These are phyloP conservation scores for Ctena decussata DNA, from an alignment of 2,888 invertebrate species.

Conservation along the genomic window DNA sequence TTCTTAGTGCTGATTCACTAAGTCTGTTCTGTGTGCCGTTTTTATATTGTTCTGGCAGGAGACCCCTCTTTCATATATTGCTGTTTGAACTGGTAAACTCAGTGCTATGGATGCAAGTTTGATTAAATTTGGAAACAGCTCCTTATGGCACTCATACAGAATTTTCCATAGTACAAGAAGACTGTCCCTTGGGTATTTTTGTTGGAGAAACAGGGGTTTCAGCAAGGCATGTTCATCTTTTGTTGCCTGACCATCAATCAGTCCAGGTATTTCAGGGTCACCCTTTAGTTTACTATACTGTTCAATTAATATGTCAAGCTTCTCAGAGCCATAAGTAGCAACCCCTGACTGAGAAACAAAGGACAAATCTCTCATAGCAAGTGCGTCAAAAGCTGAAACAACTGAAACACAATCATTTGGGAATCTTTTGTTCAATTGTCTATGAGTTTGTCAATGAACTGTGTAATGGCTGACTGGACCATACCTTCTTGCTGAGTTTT, in stretches of 20 bases:
- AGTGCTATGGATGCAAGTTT: constrained; percentile 35
- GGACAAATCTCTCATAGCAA: neutral
- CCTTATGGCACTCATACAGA: constrained; percentile 15
- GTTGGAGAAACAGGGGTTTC: constrained; percentile 3
- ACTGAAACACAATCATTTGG: neutral
- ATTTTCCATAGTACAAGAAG: constrained; percentile 23
- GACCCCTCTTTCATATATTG: constrained; percentile 47
- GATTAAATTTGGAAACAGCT: constrained; percentile 38
- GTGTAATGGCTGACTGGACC: no score
- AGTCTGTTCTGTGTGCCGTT: no score
- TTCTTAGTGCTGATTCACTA: neutral
- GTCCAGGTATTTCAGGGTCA: neutral
- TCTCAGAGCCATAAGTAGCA: neutral
- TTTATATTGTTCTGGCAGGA: constrained; percentile 40
- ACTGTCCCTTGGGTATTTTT: constrained; percentile 37
- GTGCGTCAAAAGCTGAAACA: neutral
- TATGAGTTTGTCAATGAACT: constrained; percentile 8
- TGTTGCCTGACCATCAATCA: constrained; percentile 17
- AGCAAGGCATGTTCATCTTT: neutral
- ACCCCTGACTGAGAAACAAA: neutral
- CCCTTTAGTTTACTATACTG: constrained; percentile 31
- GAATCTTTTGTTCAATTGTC: neutral
- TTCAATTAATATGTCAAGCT: constrained; percentile 9
- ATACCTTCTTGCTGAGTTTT: no score
- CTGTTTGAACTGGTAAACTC: constrained; percentile 45